Evolutionary conservation across 2,888 invertebrate genomes (phyloP).

Genomic region (Leptopterna dolabrata): DNA sequence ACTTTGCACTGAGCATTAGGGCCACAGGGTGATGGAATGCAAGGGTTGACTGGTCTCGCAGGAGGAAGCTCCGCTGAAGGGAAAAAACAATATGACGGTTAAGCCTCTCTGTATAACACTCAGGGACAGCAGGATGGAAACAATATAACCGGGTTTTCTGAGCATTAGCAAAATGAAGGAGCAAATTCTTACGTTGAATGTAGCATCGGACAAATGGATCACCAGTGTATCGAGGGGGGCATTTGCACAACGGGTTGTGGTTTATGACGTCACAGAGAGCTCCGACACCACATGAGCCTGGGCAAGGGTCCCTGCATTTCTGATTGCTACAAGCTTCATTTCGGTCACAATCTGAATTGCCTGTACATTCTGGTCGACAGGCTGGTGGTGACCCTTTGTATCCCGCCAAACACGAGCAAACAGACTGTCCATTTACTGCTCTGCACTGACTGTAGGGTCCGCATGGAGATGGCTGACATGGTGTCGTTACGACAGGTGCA

Average conservation of each 20-base stretch:
- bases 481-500: conserved; percentile 64
- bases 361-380: conserved; percentile 68
- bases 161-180: not conserved
- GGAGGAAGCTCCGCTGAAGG: conserved; percentile 51
- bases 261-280: conserved; percentile 80
- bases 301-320: conserved; percentile 82
- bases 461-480: conserved; percentile 69
- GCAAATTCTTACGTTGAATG: conserved; percentile 67
- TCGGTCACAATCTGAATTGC: conserved; percentile 76
- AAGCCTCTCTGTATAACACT: not conserved
- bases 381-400: conserved; percentile 82
- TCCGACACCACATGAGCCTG: conserved; percentile 79
- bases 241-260: conserved; percentile 82
- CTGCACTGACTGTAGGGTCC: conserved; percentile 75
- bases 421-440: conserved; percentile 78
- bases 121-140: not conserved
- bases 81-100: not conserved
- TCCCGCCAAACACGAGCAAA: conserved; percentile 77
- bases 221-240: conserved; percentile 75
- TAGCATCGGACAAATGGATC: conserved; percentile 80
- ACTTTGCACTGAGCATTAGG: conserved; percentile 83
- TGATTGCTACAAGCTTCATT: conserved; percentile 80
- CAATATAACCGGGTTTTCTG: not conserved
- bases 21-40: conserved; percentile 81
- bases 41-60: conserved; percentile 49